phyloP scores from a whole-genome alignment of 1,140 invertebrate genomes.

The Venustaconcha ellipsiformis region DNA sequence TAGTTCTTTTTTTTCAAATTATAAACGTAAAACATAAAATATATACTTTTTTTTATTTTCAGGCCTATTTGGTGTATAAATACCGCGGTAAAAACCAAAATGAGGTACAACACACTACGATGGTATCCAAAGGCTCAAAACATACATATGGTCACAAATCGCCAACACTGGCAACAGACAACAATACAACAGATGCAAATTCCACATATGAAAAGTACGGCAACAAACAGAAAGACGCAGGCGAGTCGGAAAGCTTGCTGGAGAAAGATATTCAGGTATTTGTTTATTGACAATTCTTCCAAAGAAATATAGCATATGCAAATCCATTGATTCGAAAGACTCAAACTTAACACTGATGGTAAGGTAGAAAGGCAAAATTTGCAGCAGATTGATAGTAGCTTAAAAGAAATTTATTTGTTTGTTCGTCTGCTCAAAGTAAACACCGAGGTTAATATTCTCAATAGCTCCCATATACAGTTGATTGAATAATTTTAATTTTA shows the following conservation, averaged over 20 bases:
- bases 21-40: background rate
- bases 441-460: too few relatives aligned
- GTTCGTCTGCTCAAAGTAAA: too few relatives aligned
- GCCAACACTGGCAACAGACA: constrained; percentile 28
- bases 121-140: constrained; percentile 42
- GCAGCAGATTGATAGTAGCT: too few relatives aligned
- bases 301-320: too few relatives aligned
- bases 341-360: too few relatives aligned
- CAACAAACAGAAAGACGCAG: constrained; percentile 45
- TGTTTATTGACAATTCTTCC: background rate
- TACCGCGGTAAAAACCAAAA: constrained; percentile 67
- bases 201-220: constrained; percentile 44
- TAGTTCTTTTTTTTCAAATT: background rate
- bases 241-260: constrained; percentile 60
- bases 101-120: constrained; percentile 53
- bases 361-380: too few relatives aligned
- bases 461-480: too few relatives aligned
- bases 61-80: constrained; percentile 74
- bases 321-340: too few relatives aligned
- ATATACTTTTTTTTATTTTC: constrained; percentile 21
- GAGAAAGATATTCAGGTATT: constrained; percentile 67
- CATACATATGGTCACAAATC: constrained; percentile 13
- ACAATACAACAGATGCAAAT: constrained; percentile 31
- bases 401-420: too few relatives aligned
- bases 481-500: too few relatives aligned